phyloP scores from a whole-genome alignment of 2,113 vertebrate genomes.

The Crotalus tigris region DNA sequence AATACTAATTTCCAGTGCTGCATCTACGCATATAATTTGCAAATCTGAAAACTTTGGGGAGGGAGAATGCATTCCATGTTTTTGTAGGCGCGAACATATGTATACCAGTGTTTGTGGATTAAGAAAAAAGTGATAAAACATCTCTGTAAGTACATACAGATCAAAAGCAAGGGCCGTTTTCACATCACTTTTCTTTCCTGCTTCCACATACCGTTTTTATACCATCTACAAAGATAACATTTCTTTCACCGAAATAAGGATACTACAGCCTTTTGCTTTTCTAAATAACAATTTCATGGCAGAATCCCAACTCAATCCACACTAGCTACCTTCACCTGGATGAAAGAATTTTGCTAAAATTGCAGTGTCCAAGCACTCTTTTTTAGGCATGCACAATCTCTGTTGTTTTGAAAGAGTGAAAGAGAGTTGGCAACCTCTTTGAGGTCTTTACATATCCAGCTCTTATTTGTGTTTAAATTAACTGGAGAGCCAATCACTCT shows the following conservation, averaged over 20 bases:
- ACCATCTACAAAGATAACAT: background rate
- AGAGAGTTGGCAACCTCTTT: background rate
- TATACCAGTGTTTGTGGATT: background rate
- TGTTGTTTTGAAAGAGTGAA: background rate
- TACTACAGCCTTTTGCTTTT: background rate
- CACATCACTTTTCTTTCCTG: background rate
- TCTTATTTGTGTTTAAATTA: background rate
- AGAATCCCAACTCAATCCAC: background rate
- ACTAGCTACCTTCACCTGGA: background rate
- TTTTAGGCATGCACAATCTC: background rate
- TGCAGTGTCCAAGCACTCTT: background rate
- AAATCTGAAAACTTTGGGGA: background rate
- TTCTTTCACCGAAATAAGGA: background rate
- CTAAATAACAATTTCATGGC: background rate
- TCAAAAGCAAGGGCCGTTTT: background rate
- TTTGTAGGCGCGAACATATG: too few species aligned
- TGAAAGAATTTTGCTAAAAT: background rate
- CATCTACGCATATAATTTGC: background rate
- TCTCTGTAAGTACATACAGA: background rate
- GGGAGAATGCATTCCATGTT: background rate
- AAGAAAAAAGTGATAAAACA: background rate
- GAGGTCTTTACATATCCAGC: background rate
- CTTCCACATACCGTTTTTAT: background rate
- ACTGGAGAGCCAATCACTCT: background rate
- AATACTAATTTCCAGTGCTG: background rate